A percentile compares a stretch with the other conserved stretches of the same genome.
These are phyloP conservation scores for Morelia viridis DNA, from an alignment of 2,797 vertebrate genomes.

Conservation along the genomic window DNA sequence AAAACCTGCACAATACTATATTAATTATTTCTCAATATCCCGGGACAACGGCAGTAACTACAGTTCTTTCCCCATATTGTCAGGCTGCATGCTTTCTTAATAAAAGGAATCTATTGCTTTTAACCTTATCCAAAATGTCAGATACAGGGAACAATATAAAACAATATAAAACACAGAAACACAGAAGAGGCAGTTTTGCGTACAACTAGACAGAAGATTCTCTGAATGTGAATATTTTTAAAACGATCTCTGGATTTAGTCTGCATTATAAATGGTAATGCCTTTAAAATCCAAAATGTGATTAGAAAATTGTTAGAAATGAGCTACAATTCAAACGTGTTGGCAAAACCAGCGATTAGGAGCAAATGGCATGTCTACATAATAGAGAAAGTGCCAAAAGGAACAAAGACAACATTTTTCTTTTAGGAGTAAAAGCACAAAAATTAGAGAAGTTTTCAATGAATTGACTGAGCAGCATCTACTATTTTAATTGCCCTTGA, in stretches of 20 bases:
- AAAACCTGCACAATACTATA: background rate
- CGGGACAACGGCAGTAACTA: background rate
- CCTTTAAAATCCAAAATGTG: background rate
- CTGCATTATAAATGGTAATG: background rate
- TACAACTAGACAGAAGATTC: background rate
- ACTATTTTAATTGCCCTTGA: too few relatives aligned
- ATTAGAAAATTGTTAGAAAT: constrained; percentile 21
- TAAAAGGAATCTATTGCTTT: background rate
- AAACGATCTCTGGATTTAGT: background rate
- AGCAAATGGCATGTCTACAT: background rate
- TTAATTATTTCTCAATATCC: background rate
- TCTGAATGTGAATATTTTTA: background rate
- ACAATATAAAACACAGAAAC: background rate
- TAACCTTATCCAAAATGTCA: background rate
- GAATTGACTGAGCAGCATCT: background rate
- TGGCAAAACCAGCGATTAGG: constrained; percentile 13
- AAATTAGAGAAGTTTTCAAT: background rate
- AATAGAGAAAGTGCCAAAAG: background rate
- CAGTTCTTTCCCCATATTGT: background rate
- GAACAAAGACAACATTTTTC: constrained; percentile 26
- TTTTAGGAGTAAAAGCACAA: background rate
- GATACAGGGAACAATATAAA: background rate
- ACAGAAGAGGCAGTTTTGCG: background rate
- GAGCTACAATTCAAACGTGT: background rate
- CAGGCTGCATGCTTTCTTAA: background rate